Evolutionary conservation across 2,888 invertebrate genomes (phyloP).

Genomic region (Drosophila nigricruria): DNA sequence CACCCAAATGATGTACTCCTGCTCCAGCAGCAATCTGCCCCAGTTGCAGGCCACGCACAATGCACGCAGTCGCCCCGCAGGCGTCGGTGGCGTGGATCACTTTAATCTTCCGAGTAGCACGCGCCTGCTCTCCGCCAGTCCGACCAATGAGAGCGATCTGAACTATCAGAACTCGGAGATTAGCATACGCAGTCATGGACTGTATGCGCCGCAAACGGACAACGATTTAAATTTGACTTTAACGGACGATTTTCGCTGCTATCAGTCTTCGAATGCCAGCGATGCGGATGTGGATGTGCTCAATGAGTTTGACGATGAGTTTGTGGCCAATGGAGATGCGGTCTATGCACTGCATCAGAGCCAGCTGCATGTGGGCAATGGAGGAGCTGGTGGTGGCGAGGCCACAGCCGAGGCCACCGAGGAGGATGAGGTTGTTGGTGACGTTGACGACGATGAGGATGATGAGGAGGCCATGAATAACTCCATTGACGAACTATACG

Average conservation of each 20-base stretch:
- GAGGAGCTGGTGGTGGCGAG: slow-evolving; percentile 66
- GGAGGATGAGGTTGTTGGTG: slow-evolving; percentile 47
- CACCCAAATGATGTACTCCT: slow-evolving; percentile 56
- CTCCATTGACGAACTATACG: slow-evolving; percentile 89
- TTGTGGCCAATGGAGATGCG: slow-evolving; percentile 40
- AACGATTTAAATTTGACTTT: slow-evolving; percentile 86
- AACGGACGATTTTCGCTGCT: slow-evolving; percentile 85
- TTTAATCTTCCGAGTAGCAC: slow-evolving; percentile 37
- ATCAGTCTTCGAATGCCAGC: slow-evolving; percentile 85
- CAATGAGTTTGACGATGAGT: slow-evolving; percentile 84
- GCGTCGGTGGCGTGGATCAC: slow-evolving; percentile 17
- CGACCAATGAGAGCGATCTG: slow-evolving; percentile 88
- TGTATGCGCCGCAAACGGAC: slow-evolving; percentile 88
- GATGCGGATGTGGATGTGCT: slow-evolving; percentile 82
- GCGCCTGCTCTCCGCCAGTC: slow-evolving; percentile 80
- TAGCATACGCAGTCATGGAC: slow-evolving; percentile 88
- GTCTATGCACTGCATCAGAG: slow-evolving; percentile 18
- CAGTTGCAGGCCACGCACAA: slow-evolving; percentile 44
- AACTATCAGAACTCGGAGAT: slow-evolving; percentile 89
- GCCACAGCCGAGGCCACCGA: slow-evolving; percentile 55
- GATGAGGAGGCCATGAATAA: slow-evolving; percentile 76
- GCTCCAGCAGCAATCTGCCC: slow-evolving; percentile 59
- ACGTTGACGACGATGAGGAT: slow-evolving; percentile 51
- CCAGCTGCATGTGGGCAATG: slow-evolving; percentile 23
- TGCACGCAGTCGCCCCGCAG: slow-evolving; percentile 12